Evolutionary conservation across 2,797 vertebrate genomes (phyloP), one percentile per base, ranked within the genome.

Genomic region (Scomberomorus guttatus): DNA sequence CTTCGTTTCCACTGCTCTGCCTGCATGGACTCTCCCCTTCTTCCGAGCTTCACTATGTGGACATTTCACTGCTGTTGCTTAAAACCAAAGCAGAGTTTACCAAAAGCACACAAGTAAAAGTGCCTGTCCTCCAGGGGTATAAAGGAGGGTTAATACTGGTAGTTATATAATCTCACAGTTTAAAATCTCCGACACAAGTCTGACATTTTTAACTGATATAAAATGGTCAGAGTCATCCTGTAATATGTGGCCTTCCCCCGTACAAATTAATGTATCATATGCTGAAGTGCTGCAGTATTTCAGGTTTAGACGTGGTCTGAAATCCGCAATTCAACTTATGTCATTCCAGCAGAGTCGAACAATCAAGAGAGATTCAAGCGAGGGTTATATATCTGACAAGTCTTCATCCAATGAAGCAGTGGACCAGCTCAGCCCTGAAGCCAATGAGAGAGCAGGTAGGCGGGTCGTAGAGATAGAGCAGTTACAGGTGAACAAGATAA

Each of bases 371-470:
- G 82, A 94, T 44, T 94, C 91, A 78, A 95, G 90, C 25, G 87
- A 91, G 86, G 95, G 93, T 93, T 92, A 90, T 87, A 93, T 91
- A 72, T 93, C 95, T 83, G 95, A 94, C 86, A 93, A 94, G 91
- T 91, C 95, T 22, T 95, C 95, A 52, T 95, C 94, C 92, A 94
- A 94, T 93, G 95, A 96, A 83, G 94, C 94, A 75, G 89, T 92
- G 91, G 89, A 93, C 72, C 95, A 96, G 91, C 88, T 95, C 90
- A 89, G 89, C 90, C 85, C 87, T 76, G 95, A 95, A 84, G 90
- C 92, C 93, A 94, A 57, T 95, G 91, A 95, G 62, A 92, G 91
- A 91, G 92, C 94, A 96, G 95, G 95, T 96, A 96, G 93, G 94
- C 81, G 44, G 72, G 86, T 63, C 6, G 8, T 84, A 80, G 68